Conservation (phyloP, 2,888 invertebrate genomes). For the Ethmia dodecea region DNA sequence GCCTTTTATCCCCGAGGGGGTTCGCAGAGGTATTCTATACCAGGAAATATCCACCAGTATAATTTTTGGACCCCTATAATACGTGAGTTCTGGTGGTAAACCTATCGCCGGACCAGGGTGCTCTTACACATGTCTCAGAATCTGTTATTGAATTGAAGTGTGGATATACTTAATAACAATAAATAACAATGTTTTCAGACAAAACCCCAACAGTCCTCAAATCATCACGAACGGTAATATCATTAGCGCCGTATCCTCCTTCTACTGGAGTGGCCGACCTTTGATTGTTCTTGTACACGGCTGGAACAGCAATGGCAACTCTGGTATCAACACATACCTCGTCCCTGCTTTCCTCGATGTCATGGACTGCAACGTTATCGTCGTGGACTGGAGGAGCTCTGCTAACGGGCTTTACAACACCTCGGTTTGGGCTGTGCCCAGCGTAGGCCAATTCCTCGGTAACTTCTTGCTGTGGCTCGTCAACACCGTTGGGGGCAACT, state of each 20-base stretch:
- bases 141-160: too few species aligned
- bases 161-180: too few species aligned
- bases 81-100: too few species aligned
- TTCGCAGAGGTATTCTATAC: too few species aligned
- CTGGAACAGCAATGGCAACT: constrained; percentile 47
- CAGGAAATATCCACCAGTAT: too few species aligned
- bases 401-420: constrained; percentile 23
- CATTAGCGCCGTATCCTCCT: constrained; percentile 38
- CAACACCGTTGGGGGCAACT: constrained; percentile 44
- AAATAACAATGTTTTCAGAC: constrained; percentile 31
- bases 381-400: constrained; percentile 53
- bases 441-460: constrained; percentile 44
- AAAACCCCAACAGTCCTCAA: constrained; percentile 40
- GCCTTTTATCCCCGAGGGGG: too few species aligned
- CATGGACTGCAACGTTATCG: constrained; percentile 53
- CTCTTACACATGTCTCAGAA: too few species aligned
- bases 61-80: too few species aligned
- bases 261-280: constrained; percentile 33
- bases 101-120: too few species aligned
- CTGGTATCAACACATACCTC: constrained; percentile 34
- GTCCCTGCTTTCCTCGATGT: constrained; percentile 42
- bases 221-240: constrained; percentile 40
- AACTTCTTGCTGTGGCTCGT: constrained; percentile 50
- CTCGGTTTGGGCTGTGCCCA: constrained; percentile 32
- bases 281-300: constrained; percentile 52